Base-by-base conservation (phyloP, 2,888 invertebrate genomes). In the Drosophila nr. perissopoda region DNA sequence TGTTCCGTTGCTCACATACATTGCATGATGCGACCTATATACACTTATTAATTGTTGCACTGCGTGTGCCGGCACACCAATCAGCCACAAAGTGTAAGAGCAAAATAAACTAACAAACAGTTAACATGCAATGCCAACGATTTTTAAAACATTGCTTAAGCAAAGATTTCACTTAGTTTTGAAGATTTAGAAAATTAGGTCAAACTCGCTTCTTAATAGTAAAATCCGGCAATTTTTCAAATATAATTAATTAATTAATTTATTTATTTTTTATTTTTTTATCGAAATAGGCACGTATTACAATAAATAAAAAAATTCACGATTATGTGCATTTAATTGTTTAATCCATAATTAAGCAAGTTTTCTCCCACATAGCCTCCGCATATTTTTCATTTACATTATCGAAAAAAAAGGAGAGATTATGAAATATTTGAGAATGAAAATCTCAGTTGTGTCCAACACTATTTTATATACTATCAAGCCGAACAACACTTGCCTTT, bases 61-160 rank as follows among this genome's bases (percentile, higher is more conserved):
- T 59, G 48, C 59, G 61, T 57, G 63, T 40, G 57, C 53, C 31
- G n/a, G 48, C 57, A 10, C 21, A 27, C 18, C n/a, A 29, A 33
- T 25, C 56, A 60, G 51, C 48, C 51, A 51, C 57, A 53, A 62
- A 52, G 52, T 40, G 21, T 45, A 73, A 59, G 69, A 75, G 65
- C 57, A 72, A 75, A 74, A 72, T 76, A 76, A 78, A 79, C 73
- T 79, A 76, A 77, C 75, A 86, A 76, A 70, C 77, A 60, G 61
- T 69, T 61, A 74, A 77, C 84, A 86, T 83, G 84, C 82, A 70
- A 79, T 48, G 56, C 59, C 42, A 52, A 51, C 56, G 49, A 33
- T 59, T 72, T 57, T 16, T 11, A 29, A 7, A 11, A n/a, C 11
- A 11, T 51, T n/a, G 18, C n/a, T 5, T n/a, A 11, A n/a, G 11